Conservation (phyloP, 2,888 invertebrate genomes). For the Monopis laevigella region DNA sequence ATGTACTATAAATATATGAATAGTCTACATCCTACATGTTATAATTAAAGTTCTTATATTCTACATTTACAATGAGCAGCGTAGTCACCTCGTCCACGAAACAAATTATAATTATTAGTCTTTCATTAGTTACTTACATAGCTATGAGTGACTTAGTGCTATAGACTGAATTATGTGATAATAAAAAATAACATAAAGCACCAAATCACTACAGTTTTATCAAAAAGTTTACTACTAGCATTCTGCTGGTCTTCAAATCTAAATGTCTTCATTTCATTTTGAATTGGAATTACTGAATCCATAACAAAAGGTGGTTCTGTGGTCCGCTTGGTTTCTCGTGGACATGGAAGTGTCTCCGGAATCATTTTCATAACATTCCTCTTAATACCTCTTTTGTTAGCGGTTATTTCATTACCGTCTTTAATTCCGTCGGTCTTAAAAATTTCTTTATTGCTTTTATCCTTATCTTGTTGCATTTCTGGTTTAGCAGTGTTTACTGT, state of each 20-base stretch:
- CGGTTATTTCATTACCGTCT: conserved; percentile 28
- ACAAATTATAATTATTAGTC: conserved; percentile 6
- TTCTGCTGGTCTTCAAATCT: conserved; percentile 9
- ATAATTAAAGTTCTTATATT: too few relatives aligned
- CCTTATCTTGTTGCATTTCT: conserved; percentile 29
- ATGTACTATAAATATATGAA: too few relatives aligned
- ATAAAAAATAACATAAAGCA: conserved; percentile 7
- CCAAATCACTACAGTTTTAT: conserved; percentile 3
- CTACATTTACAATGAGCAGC: too few relatives aligned
- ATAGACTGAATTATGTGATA: conserved; percentile 5
- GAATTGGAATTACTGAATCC: conserved; percentile 45
- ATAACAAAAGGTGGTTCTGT: conserved; percentile 43
- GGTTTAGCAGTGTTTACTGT: conserved; percentile 37
- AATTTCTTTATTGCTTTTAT: conserved; percentile 34
- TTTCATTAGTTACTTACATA: conserved; percentile 1
- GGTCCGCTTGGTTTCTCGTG: conserved; percentile 40
- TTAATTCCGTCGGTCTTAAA: not conserved
- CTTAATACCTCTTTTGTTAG: conserved; percentile 39
- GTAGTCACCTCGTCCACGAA: conserved; percentile 3
- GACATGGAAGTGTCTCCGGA: conserved; percentile 51
- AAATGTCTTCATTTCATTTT: conserved; percentile 58
- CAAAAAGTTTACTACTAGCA: too few relatives aligned
- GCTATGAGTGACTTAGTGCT: not conserved
- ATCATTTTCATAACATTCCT: conserved; percentile 47
- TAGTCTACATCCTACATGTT: too few relatives aligned